Conservation (phyloP, 1,140 invertebrate genomes). For the Lycorma delicatula region DNA sequence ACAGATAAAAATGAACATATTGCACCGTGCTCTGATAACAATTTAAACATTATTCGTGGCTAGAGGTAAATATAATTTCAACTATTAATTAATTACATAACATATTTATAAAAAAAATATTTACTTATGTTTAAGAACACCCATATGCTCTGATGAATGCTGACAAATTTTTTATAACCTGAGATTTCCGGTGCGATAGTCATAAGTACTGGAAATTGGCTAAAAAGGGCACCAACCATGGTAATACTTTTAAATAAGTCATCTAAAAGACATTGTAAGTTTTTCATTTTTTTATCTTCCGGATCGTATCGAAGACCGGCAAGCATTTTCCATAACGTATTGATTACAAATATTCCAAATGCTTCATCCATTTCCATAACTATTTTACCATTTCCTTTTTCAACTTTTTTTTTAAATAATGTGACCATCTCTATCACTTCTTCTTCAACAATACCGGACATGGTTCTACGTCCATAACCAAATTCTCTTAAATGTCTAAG, state of each 20-base stretch:
- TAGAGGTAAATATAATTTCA: too few species aligned
- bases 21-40: too few species aligned
- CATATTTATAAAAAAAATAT: not conserved
- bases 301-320: too few species aligned
- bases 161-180: conserved; percentile 62
- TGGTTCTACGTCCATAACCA: conserved; percentile 66
- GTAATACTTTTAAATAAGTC: conserved; percentile 61
- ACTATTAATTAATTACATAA: too few species aligned
- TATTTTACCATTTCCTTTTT: conserved; percentile 28
- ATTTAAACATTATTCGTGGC: too few species aligned
- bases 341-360: conserved; percentile 67
- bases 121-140: conserved; percentile 48
- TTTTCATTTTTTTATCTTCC: too few species aligned
- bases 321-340: conserved; percentile 81
- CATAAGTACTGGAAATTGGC: conserved; percentile 66
- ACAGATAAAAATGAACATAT: too few species aligned
- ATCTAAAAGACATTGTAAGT: conserved; percentile 56
- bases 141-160: conserved; percentile 59
- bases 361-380: conserved; percentile 55
- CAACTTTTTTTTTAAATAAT: conserved; percentile 42
- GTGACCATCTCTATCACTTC: conserved; percentile 53
- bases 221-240: conserved; percentile 66
- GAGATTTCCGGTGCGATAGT: conserved; percentile 63
- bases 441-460: conserved; percentile 58
- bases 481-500: conserved; percentile 69